phyloP scores from a whole-genome alignment of 2,113 vertebrate genomes.

The Chloebia gouldiae region DNA sequence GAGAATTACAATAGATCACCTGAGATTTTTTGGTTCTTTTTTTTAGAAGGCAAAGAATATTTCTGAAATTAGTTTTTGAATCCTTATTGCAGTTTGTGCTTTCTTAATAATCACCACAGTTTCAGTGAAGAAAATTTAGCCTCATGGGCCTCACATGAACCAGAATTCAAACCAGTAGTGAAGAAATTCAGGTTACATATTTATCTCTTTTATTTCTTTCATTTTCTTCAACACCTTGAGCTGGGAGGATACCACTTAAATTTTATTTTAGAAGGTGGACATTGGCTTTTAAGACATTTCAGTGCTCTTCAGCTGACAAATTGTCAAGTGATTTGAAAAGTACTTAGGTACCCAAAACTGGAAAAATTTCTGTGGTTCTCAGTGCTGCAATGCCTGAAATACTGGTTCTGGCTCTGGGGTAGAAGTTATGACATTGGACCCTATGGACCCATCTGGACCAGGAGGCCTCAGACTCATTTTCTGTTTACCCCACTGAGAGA shows the following conservation, averaged over 20 bases:
- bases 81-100: not conserved
- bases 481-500: not conserved
- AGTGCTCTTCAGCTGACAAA: not conserved
- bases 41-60: not conserved
- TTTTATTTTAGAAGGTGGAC: not conserved
- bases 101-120: not conserved
- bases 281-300: not conserved
- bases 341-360: not conserved
- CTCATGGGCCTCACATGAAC: not conserved
- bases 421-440: not conserved
- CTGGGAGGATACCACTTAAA: rapidly evolving
- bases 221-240: not conserved
- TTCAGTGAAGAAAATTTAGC: not conserved
- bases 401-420: not conserved
- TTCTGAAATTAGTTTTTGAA: not conserved
- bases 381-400: not conserved
- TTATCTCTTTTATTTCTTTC: not conserved
- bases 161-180: not conserved
- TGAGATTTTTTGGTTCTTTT: not conserved
- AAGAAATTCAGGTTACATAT: not conserved
- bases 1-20: not conserved
- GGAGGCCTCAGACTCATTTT: not conserved
- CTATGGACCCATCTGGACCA: not conserved
- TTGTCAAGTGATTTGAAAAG: not conserved
- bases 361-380: not conserved